phyloP scores from a whole-genome alignment of 2,888 invertebrate genomes.

The Cheilosia variabilis region DNA sequence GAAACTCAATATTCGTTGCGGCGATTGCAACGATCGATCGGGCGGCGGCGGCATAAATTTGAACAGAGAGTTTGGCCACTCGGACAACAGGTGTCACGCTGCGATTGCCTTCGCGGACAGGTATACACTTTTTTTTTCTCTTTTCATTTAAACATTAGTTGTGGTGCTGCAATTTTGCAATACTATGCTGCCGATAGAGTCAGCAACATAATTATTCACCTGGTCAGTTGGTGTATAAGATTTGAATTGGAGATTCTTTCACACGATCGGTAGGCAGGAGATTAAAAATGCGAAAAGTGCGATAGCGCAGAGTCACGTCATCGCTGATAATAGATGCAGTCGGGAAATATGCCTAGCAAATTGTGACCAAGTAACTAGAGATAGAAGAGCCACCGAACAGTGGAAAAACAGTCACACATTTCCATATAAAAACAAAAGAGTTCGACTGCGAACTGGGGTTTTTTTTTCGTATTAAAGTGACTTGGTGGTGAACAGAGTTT shows the following conservation, averaged over 20 bases:
- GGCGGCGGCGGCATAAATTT: slow-evolving; percentile 72
- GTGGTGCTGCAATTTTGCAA: slow-evolving; percentile 42
- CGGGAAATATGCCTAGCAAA: not conserved
- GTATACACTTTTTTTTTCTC: slow-evolving; percentile 1
- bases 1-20: slow-evolving; percentile 66
- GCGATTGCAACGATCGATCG: slow-evolving; percentile 68
- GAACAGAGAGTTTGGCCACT: slow-evolving; percentile 48
- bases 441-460: not conserved
- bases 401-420: not conserved
- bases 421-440: not conserved
- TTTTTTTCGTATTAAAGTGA: too few species aligned
- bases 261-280: not conserved
- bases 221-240: not conserved
- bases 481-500: too few species aligned
- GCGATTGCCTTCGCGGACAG: slow-evolving; percentile 29
- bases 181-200: slow-evolving; percentile 4
- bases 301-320: not conserved
- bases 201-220: slow-evolving; percentile 7
- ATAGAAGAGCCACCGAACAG: too few species aligned
- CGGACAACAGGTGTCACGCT: slow-evolving; percentile 72
- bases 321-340: not conserved
- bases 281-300: not conserved
- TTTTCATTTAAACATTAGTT: slow-evolving; percentile 23
- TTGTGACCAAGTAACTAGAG: not conserved
- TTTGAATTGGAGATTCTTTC: slow-evolving; percentile 3